These are phyloP conservation scores for Calameuta filiformis DNA, from an alignment of 2,888 invertebrate species.

Conservation along the genomic window DNA sequence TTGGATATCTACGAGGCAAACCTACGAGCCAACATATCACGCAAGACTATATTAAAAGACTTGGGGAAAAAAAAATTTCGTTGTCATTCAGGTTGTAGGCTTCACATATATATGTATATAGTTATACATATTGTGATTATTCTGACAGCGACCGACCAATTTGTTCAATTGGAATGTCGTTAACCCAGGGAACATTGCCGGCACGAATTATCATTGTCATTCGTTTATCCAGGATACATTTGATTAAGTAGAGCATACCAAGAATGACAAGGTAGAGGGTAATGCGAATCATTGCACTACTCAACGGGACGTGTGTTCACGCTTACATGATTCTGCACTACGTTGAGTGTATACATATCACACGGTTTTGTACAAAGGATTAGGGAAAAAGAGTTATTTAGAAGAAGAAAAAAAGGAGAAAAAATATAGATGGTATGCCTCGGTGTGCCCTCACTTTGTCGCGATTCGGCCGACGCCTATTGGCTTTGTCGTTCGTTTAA, in stretches of 20 bases:
- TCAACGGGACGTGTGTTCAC: neutral
- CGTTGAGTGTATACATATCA: constrained; percentile 42
- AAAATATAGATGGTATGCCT: neutral
- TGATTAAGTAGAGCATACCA: neutral
- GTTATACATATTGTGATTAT: neutral
- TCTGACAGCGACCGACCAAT: neutral
- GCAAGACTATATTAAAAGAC: neutral
- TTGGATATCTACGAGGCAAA: neutral
- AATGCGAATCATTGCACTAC: neutral
- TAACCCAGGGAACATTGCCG: neutral
- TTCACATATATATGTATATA: neutral
- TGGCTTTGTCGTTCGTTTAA: neutral
- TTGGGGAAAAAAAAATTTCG: neutral
- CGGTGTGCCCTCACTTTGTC: neutral
- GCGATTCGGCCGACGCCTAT: neutral
- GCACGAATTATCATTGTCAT: neutral
- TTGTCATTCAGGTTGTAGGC: neutral
- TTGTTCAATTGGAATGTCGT: neutral
- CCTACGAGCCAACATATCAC: neutral
- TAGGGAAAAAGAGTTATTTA: constrained; percentile 6
- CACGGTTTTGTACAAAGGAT: constrained; percentile 44
- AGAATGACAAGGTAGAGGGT: neutral
- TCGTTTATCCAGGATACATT: neutral
- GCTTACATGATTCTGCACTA: neutral
- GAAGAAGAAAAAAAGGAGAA: neutral